Conservation (phyloP, 2,113 vertebrate genomes). For the Synodontis membranacea region DNA sequence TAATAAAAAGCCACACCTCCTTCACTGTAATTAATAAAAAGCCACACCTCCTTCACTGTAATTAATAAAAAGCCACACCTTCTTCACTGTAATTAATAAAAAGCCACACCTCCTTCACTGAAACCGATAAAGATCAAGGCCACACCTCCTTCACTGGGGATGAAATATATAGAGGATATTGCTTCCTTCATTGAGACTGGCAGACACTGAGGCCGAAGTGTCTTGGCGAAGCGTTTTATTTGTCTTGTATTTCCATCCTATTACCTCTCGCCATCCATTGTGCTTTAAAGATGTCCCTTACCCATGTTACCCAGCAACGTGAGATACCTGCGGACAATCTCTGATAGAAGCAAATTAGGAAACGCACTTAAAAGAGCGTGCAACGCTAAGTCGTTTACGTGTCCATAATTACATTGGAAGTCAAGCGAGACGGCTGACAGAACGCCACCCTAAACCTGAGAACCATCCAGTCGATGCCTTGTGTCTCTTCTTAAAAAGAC, state of each 20-base stretch:
- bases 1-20: too few species aligned
- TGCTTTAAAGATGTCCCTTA: background rate
- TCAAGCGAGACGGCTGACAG: background rate
- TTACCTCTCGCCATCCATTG: background rate
- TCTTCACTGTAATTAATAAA: background rate
- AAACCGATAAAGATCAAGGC: background rate
- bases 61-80: background rate
- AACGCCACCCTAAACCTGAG: background rate
- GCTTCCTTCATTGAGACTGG: too few species aligned
- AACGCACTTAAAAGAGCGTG: background rate
- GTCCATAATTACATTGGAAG: constrained; percentile 21
- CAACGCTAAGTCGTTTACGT: background rate
- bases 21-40: too few species aligned
- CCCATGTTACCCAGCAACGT: background rate
- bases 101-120: background rate
- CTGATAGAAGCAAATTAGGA: constrained; percentile 8
- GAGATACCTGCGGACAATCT: background rate
- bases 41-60: too few species aligned
- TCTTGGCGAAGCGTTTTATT: constrained; percentile 17
- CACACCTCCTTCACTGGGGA: background rate
- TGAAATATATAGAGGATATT: too few species aligned
- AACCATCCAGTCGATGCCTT: background rate
- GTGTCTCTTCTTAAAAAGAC: constrained; percentile 37
- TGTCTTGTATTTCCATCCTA: constrained; percentile 27
- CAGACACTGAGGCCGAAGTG: too few species aligned